Percentiles rank a stretch among this genome's conserved stretches.
Evolutionary conservation across 2,113 vertebrate species (phyloP).

Genomic region (Cyprichromis sp.): DNA sequence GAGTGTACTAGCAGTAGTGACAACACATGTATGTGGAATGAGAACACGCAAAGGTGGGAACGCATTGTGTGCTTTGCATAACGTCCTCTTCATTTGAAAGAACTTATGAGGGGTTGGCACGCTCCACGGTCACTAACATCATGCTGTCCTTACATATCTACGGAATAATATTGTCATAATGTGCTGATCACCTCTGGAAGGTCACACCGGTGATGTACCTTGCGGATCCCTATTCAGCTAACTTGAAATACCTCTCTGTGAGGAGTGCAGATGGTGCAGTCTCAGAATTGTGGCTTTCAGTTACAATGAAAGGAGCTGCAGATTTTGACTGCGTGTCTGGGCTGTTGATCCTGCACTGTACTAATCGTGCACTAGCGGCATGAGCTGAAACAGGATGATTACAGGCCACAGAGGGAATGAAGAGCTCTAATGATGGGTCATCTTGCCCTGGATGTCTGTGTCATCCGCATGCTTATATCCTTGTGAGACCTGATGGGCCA

Average conservation of each 20-base stretch:
- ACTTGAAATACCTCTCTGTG: background rate
- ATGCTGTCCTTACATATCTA: slow-evolving; percentile 5
- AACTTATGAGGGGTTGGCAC: background rate
- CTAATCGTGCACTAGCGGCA: slow-evolving; percentile 50
- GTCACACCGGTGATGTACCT: background rate
- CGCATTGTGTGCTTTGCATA: slow-evolving; percentile 40
- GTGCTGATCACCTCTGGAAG: slow-evolving; percentile 26
- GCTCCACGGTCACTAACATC: background rate
- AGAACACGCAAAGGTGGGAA: slow-evolving; percentile 6
- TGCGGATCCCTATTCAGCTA: background rate
- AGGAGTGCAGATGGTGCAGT: background rate
- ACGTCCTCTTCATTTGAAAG: slow-evolving; percentile 21
- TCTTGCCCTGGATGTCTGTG: slow-evolving; percentile 35
- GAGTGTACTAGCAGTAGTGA: background rate
- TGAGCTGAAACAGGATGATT: slow-evolving; percentile 59
- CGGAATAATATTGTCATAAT: slow-evolving; percentile 37
- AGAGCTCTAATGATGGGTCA: slow-evolving; percentile 65
- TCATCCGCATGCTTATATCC: slow-evolving; percentile 20
- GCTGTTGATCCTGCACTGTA: slow-evolving; percentile 51
- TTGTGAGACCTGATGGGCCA: slow-evolving; percentile 25
- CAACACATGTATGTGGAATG: background rate
- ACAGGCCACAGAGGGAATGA: slow-evolving; percentile 65
- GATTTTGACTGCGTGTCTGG: slow-evolving; percentile 20
- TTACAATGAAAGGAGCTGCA: slow-evolving; percentile 31
- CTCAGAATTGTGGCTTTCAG: slow-evolving; percentile 45